Percentiles rank a stretch among this genome's conserved stretches.
Conservation (phyloP, 2,888 invertebrate species). For the Mellilla xanthometata region DNA sequence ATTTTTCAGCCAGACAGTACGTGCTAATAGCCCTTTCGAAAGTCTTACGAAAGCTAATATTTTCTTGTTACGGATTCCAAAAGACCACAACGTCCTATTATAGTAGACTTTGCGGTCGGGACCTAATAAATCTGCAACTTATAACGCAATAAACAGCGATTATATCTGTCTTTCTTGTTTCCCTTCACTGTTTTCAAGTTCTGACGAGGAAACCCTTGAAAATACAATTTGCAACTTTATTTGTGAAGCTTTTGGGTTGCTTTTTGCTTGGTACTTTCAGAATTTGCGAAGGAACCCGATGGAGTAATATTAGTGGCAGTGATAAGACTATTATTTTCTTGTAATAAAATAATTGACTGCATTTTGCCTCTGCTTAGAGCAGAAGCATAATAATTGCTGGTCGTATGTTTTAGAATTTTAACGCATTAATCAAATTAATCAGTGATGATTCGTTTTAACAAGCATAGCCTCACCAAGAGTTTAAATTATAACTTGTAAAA, state of each 20-base stretch:
- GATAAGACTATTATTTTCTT: slow-evolving; percentile 5
- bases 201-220: slow-evolving; percentile 2
- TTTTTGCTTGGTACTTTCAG: background rate
- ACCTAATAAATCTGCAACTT: slow-evolving; percentile 38
- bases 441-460: too few species aligned
- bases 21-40: background rate
- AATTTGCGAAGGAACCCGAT: background rate
- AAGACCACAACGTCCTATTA: slow-evolving; percentile 30
- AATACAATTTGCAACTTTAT: slow-evolving; percentile 2
- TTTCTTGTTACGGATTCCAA: slow-evolving; percentile 29
- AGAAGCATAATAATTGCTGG: too few species aligned
- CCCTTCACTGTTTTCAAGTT: slow-evolving; percentile 20
- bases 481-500: too few species aligned
- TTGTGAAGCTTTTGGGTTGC: background rate
- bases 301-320: slow-evolving; percentile 3
- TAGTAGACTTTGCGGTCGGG: slow-evolving; percentile 24
- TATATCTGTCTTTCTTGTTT: slow-evolving; percentile 23
- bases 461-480: too few species aligned
- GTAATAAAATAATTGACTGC: background rate
- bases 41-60: slow-evolving; percentile 8
- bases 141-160: slow-evolving; percentile 34
- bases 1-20: background rate
- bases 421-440: too few species aligned
- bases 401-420: too few species aligned
- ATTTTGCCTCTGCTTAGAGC: too few species aligned